A percentile compares a stretch with the other conserved stretches of the same genome.
These are phyloP conservation scores for Ameiurus melas DNA, from an alignment of 2,113 vertebrate genomes.

Conservation along the genomic window DNA sequence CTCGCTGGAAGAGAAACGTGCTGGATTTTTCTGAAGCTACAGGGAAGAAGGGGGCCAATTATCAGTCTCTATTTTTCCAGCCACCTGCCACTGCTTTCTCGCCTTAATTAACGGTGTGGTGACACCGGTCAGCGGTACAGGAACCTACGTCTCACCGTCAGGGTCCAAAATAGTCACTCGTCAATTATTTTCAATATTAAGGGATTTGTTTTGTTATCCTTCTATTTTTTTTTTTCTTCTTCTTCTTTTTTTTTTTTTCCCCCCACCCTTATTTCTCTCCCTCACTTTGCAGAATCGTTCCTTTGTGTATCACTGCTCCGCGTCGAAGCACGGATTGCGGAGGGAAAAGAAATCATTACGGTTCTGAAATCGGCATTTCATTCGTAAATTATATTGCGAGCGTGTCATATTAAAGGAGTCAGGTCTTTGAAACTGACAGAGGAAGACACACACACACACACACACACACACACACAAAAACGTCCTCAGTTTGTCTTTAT, in stretches of 20 bases:
- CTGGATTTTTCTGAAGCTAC: conserved; percentile 71
- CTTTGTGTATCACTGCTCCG: conserved; percentile 46
- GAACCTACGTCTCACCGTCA: conserved; percentile 82
- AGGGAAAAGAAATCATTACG: conserved; percentile 32
- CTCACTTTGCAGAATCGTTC: conserved; percentile 57
- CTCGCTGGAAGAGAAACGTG: conserved; percentile 61
- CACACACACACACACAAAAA: too few species aligned
- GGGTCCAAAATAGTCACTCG: conserved; percentile 88
- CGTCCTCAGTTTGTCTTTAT: conserved; percentile 82
- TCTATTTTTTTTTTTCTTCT: too few species aligned
- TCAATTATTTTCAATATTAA: conserved; percentile 77
- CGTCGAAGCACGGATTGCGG: conserved; percentile 35
- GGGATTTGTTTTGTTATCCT: conserved; percentile 84
- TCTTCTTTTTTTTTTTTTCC: too few species aligned
- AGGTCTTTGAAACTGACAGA: conserved; percentile 84
- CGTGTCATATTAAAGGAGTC: conserved; percentile 86
- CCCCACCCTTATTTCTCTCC: conserved; percentile 69
- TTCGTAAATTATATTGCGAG: conserved; percentile 90
- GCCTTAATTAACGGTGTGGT: conserved; percentile 96
- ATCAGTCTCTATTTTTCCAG: conserved; percentile 85
- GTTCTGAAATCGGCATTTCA: conserved; percentile 59
- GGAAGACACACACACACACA: conserved; percentile 52
- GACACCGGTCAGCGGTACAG: conserved; percentile 93
- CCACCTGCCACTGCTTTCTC: conserved; percentile 92
- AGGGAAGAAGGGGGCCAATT: conserved; percentile 94